Evolutionary conservation across 2,113 vertebrate species (phyloP).

Genomic region (Oreochromis aureus): DNA sequence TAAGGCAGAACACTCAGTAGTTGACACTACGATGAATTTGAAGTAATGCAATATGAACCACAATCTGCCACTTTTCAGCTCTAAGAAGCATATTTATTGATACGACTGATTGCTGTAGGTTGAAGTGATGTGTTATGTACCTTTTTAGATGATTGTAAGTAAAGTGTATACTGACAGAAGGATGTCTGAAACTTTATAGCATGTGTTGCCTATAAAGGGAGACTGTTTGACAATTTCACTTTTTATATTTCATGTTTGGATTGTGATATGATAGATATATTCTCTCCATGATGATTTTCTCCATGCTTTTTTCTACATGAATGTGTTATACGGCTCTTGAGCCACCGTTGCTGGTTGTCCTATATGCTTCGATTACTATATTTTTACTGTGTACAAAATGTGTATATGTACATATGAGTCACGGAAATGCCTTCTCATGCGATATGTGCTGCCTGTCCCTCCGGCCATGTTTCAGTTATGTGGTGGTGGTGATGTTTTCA

Average conservation of each 20-base stretch:
- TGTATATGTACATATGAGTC: constrained; percentile 75
- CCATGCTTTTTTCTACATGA: constrained; percentile 58
- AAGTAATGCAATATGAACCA: constrained; percentile 64
- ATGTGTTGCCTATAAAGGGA: constrained; percentile 38
- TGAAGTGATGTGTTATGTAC: constrained; percentile 48
- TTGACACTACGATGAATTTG: constrained; percentile 64
- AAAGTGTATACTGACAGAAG: constrained; percentile 60
- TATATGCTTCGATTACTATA: constrained; percentile 67
- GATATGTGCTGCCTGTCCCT: constrained; percentile 67
- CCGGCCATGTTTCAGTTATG: constrained; percentile 71
- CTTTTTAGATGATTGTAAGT: constrained; percentile 54
- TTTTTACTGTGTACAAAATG: constrained; percentile 76
- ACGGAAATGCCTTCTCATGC: constrained; percentile 76
- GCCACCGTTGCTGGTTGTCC: constrained; percentile 53
- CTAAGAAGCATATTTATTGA: constrained; percentile 66
- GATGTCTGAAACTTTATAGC: constrained; percentile 60
- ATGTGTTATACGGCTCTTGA: constrained; percentile 58
- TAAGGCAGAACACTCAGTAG: constrained; percentile 13
- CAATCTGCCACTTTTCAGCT: constrained; percentile 51
- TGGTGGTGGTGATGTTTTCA: constrained; percentile 70
- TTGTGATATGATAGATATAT: constrained; percentile 55
- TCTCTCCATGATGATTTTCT: constrained; percentile 53
- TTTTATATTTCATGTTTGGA: constrained; percentile 62
- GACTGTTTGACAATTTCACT: constrained; percentile 54
- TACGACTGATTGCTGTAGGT: constrained; percentile 34